Conservation (phyloP, 92 coral and sea anemone species). For the Parazoanthus atlanticus region DNA sequence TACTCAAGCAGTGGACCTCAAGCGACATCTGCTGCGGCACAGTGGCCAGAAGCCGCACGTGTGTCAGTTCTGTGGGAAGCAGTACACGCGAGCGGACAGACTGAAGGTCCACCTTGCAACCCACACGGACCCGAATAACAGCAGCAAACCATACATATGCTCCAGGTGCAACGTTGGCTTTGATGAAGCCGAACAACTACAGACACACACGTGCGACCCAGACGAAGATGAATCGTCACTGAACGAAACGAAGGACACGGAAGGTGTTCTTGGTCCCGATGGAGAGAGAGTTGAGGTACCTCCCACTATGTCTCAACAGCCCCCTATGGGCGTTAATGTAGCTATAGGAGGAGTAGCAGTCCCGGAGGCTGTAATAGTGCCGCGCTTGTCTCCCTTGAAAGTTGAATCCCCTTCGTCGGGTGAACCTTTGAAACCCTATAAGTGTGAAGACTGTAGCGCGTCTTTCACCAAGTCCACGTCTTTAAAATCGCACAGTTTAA, state of each 20-base stretch:
- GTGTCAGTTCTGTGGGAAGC: slow-evolving; percentile 97
- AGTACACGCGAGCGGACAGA: slow-evolving; percentile 94
- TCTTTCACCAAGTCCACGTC: slow-evolving; percentile 92
- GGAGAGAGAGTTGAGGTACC: slow-evolving; percentile 20
- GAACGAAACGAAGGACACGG: slow-evolving; percentile 45
- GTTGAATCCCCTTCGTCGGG: background rate
- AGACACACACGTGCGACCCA: slow-evolving; percentile 86
- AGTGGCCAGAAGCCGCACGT: slow-evolving; percentile 94
- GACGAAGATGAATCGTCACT: slow-evolving; percentile 44
- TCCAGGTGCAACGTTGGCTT: slow-evolving; percentile 91
- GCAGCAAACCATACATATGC: slow-evolving; percentile 82
- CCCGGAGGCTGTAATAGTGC: slow-evolving; percentile 34
- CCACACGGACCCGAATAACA: slow-evolving; percentile 68
- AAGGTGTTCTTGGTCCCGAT: slow-evolving; percentile 40
- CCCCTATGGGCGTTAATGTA: background rate
- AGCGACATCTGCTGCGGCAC: slow-evolving; percentile 96
- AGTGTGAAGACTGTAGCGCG: slow-evolving; percentile 91
- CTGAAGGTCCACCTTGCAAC: slow-evolving; percentile 83
- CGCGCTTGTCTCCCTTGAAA: slow-evolving; percentile 16
- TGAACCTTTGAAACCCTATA: slow-evolving; percentile 57
- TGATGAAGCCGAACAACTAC: slow-evolving; percentile 90
- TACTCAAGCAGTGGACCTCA: slow-evolving; percentile 95
- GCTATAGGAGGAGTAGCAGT: slow-evolving; percentile 19
- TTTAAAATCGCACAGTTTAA: slow-evolving; percentile 89
- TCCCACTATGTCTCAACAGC: slow-evolving; percentile 4